Conservation (phyloP, 2,113 vertebrate genomes). For the Illadopsis cleaveri region DNA sequence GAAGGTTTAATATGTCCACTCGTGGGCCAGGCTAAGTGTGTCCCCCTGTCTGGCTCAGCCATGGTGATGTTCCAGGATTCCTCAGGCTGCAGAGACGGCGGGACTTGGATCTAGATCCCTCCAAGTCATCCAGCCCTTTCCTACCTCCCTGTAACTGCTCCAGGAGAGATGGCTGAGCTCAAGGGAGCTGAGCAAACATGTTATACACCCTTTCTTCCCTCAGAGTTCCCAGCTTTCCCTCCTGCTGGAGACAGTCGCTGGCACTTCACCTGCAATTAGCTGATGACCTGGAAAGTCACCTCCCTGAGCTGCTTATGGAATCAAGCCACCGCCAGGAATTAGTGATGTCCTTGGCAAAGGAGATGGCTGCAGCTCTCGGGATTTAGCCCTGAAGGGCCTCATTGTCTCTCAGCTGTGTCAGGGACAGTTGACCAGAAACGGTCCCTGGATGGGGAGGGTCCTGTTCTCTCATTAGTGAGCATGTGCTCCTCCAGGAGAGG, state of each 20-base stretch:
- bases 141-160: not conserved
- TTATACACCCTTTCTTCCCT: not conserved
- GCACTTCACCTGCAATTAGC: constrained; percentile 45
- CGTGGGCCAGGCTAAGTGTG: accelerated
- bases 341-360: constrained; percentile 64
- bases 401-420: not conserved
- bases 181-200: not conserved
- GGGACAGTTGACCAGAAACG: not conserved
- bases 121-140: not conserved
- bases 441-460: not conserved
- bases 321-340: constrained; percentile 41
- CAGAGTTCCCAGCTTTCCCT: constrained; percentile 14
- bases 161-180: not conserved
- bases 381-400: constrained; percentile 48
- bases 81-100: accelerated
- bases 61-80: not conserved
- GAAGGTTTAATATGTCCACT: not conserved
- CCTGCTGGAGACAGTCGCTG: constrained; percentile 7
- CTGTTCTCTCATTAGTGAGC: not conserved
- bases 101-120: not conserved
- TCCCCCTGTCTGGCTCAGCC: not conserved
- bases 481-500: not conserved
- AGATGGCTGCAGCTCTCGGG: not conserved
- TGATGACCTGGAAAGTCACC: constrained; percentile 60
- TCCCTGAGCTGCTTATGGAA: constrained; percentile 48